phyloP scores from a whole-genome alignment of 2,797 vertebrate genomes.

The Myoxocephalus aenaeus region DNA sequence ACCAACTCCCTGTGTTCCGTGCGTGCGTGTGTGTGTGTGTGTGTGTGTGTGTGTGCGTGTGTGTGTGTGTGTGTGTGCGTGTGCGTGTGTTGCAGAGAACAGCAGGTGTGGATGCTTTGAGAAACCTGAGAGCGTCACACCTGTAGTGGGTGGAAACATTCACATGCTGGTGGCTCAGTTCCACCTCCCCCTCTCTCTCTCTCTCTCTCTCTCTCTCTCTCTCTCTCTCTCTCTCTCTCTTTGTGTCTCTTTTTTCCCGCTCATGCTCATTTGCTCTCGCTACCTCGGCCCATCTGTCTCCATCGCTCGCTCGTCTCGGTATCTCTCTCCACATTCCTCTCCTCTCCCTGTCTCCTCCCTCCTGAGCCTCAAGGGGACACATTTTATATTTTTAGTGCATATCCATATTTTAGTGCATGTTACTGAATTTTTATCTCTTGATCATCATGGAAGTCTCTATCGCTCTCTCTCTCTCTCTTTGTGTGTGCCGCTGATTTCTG shows the following conservation, averaged over 20 bases:
- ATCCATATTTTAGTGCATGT: slow-evolving; percentile 75
- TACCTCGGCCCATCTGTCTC: slow-evolving; percentile 66
- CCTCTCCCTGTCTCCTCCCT: slow-evolving; percentile 38
- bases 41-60: not conserved
- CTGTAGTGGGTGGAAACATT: slow-evolving; percentile 27
- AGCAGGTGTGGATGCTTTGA: slow-evolving; percentile 49
- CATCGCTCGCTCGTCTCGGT: slow-evolving; percentile 34
- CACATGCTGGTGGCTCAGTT: slow-evolving; percentile 29
- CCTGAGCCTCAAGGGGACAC: slow-evolving; percentile 54
- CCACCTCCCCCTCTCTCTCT: not conserved
- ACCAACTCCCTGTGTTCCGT: slow-evolving; percentile 2
- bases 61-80: slow-evolving; percentile 14
- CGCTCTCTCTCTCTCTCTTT: slow-evolving; percentile 4
- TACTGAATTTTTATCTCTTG: slow-evolving; percentile 72
- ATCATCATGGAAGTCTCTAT: slow-evolving; percentile 67
- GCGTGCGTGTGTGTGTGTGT: slow-evolving; percentile 1
- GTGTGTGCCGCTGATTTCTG: slow-evolving; percentile 52
- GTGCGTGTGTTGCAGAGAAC: slow-evolving; percentile 23
- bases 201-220: not conserved
- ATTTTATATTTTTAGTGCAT: slow-evolving; percentile 74
- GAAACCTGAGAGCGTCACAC: slow-evolving; percentile 43
- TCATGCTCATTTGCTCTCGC: slow-evolving; percentile 49
- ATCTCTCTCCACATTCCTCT: slow-evolving; percentile 35
- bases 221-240: slow-evolving; percentile 1
- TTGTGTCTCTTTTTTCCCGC: slow-evolving; percentile 21